Conservation (phyloP, 2,797 vertebrate genomes). For the Rhinella marina region DNA sequence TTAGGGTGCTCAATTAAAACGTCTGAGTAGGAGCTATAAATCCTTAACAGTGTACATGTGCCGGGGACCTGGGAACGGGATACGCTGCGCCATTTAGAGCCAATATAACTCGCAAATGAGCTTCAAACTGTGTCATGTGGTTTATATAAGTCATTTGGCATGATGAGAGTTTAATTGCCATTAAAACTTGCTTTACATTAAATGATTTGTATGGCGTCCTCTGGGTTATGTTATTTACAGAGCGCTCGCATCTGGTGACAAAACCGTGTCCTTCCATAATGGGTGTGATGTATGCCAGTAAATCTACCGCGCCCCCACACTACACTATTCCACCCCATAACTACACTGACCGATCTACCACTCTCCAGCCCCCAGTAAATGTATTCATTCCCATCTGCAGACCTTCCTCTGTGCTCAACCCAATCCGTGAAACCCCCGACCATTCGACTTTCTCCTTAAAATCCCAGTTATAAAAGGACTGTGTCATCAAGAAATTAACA, state of each 20-base stretch:
- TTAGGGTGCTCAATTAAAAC: constrained; percentile 28
- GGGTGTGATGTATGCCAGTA: not conserved
- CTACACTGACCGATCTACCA: not conserved
- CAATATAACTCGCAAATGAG: constrained; percentile 38
- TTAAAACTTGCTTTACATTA: constrained; percentile 37
- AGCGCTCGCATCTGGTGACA: not conserved
- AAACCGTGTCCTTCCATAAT: not conserved
- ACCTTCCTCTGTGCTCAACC: not conserved
- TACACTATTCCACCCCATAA: not conserved
- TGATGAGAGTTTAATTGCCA: constrained; percentile 42
- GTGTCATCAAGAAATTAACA: no score
- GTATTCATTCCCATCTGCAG: not conserved
- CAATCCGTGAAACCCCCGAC: not conserved
- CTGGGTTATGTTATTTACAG: constrained; percentile 29
- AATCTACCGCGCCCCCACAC: not conserved
- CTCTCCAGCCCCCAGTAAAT: no score
- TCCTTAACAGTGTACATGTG: constrained; percentile 4
- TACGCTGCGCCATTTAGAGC: constrained; percentile 3
- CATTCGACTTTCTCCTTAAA: not conserved
- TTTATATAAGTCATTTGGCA: constrained; percentile 32
- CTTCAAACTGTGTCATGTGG: constrained; percentile 25
- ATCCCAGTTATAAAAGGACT: not conserved
- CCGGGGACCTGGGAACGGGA: constrained; percentile 4
- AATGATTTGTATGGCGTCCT: constrained; percentile 19
- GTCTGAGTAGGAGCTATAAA: constrained; percentile 8